phyloP scores from a whole-genome alignment of 2,113 vertebrate genomes.

The Pterophyllum scalare region DNA sequence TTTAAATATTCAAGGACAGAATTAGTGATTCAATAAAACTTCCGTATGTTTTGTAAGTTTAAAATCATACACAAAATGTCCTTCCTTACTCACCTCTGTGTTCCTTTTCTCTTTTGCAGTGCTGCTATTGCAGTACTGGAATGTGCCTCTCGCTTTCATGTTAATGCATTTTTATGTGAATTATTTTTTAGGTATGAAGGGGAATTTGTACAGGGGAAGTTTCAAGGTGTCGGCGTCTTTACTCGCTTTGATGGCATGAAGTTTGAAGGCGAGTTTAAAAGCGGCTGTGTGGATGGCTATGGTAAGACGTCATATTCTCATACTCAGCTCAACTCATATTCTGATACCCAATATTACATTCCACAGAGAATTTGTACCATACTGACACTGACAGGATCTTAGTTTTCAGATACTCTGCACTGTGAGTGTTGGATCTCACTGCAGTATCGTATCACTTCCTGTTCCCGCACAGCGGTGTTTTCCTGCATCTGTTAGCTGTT shows the following conservation, averaged over 20 bases:
- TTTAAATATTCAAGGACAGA: background rate
- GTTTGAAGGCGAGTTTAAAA: constrained; percentile 96
- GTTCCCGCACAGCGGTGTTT: too few species aligned
- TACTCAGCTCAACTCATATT: background rate
- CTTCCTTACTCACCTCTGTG: background rate
- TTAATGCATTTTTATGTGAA: background rate
- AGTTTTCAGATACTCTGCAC: background rate
- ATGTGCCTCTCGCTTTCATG: background rate
- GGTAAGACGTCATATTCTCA: constrained; percentile 79
- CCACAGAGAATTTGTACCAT: background rate
- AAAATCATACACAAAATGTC: background rate
- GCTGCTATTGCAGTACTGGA: background rate
- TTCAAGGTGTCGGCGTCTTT: constrained; percentile 93
- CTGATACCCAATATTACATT: background rate
- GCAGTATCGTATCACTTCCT: too few species aligned
- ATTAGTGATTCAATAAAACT: background rate
- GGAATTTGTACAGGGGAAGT: constrained; percentile 97
- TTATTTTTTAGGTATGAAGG: constrained; percentile 89
- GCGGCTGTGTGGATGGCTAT: constrained; percentile 92
- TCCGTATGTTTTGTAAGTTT: background rate
- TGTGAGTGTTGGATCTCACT: too few species aligned
- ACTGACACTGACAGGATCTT: background rate
- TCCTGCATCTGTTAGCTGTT: too few species aligned
- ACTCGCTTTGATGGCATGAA: constrained; percentile 93
- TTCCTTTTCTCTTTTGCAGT: background rate